Evolutionary conservation across 2,888 invertebrate genomes (phyloP), one percentile per base, ranked within the genome.

Genomic region (Mamestra brassicae): DNA sequence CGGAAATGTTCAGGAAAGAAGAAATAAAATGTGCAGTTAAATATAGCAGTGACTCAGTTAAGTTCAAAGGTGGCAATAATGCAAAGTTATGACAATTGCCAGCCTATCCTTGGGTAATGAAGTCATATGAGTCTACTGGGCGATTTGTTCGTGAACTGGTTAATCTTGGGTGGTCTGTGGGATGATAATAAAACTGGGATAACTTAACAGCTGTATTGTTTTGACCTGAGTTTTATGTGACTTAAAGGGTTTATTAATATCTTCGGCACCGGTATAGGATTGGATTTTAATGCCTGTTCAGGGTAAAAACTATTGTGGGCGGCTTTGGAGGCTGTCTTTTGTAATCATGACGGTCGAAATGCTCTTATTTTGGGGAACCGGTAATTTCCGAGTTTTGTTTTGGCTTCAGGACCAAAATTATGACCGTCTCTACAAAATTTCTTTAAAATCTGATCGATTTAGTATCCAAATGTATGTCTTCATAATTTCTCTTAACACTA

Each of bases 1-100:
- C 83, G 83, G 81, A 82, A 80, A 69, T 61, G 15, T 72, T 26
- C 58, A 67, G 67, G 58, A 67, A 74, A 67, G 62, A 60, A 73
- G 45, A 68, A 71, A 81, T 81, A 76, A 62, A 60, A 45, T 68
- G 45, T 45, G 70, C 57, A 64, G 42, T 55, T 67, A 68, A 61
- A 69, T 63, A 79, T 36, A 63, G 15, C 38, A 60, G 58, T 76
- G 69, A 79, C 60, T 64, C 65, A 58, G 38, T 45, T 66, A 45
- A 71, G 79, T 65, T 75, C 65, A 83, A 78, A 78, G 69, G 62
- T 69, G 65, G 15, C 10, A 69, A 47, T 72, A 75, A 67, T 63
- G 83, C 57, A 60, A 83, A 81, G 45, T 79, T 76, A 72, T 54
- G 71, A 76, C 42, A 38, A 76, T 70, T 74, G 52, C 15, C 54